Base-by-base conservation (phyloP, 2,113 vertebrate species). In the Aldabrachelys gigantea region DNA sequence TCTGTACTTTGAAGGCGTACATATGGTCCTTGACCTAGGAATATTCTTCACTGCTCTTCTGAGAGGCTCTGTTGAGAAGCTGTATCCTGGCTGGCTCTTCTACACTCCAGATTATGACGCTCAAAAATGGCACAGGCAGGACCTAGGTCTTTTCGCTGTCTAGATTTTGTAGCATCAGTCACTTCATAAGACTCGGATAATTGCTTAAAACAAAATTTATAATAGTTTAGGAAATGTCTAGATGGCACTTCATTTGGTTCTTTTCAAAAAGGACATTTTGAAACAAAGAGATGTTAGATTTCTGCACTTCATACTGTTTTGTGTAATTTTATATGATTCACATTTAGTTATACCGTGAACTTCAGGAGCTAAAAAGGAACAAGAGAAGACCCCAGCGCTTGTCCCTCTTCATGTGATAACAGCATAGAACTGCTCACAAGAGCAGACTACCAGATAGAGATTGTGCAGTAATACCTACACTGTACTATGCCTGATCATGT, bases 121-220 rank as follows among this genome's bases (percentile, higher is more conserved):
- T 91, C 27, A 38, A 97, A 85, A 0, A 93, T 35, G 8, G 95
- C 89, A 1, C 88, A 96, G 84, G 93, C 81, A 0, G 57, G 38
- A 47, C 91, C 97, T 0, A 27, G 80, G 22, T 96, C 92, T 35
- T 90, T 98, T 59, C 4, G 80, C 0, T 2, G 80, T 78, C 90
- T 90, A 3, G 96, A 94, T 83, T 96, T 96, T 4, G 93, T 87
- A 8, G 97, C 95, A 17, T 99, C 98, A 0, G 98, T 96, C 31
- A 98, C 98, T 94, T 99, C 98, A 0, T 98, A 98, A 27, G 98
- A 97, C 91, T 99, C 99, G 0, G 98, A 97, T 5, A 97, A 98
- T 96, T 98, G 99, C 99, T 99, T 95, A 53, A 79, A 91, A 90
- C 92, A 82, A 92, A 82, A 27, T 29, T 25, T 82, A 44, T 75